These are phyloP conservation scores for Lissocephala sabroskyi DNA, from an alignment of 2,888 invertebrate species.

Conservation along the genomic window DNA sequence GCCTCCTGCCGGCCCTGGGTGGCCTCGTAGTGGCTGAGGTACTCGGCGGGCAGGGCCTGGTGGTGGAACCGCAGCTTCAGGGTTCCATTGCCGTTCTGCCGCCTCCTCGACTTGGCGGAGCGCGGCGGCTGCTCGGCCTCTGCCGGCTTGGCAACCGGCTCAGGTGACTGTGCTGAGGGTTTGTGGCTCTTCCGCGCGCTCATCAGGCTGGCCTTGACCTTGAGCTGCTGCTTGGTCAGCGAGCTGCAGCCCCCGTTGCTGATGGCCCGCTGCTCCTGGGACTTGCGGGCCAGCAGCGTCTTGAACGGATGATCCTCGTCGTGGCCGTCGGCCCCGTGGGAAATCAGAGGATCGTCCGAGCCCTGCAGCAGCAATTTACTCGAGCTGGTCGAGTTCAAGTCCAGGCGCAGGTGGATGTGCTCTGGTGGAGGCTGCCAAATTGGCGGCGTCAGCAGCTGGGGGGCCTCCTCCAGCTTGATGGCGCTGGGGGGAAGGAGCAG, in stretches of 20 bases:
- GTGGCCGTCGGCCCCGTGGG: conserved; percentile 68
- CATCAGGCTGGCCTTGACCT: conserved; percentile 62
- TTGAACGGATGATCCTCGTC: conserved; percentile 68
- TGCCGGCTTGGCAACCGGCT: too few relatives aligned
- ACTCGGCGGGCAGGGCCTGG: conserved; percentile 84
- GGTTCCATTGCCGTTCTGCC: conserved; percentile 71
- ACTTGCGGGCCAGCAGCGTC: conserved; percentile 36
- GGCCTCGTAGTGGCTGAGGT: conserved; percentile 85
- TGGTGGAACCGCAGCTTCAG: conserved; percentile 87
- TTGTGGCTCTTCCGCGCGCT: conserved; percentile 37
- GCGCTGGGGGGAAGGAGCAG: conserved; percentile 11
- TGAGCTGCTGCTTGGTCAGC: conserved; percentile 65
- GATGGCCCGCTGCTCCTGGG: conserved; percentile 15
- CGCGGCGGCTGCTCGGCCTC: conserved; percentile 19
- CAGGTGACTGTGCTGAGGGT: neutral
- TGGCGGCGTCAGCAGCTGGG: conserved; percentile 33
- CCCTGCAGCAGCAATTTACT: conserved; percentile 67
- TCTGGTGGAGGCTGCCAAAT: conserved; percentile 33
- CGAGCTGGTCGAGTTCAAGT: conserved; percentile 36
- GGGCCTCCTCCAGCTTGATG: conserved; percentile 46
- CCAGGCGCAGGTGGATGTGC: conserved; percentile 29
- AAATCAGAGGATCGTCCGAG: conserved; percentile 72
- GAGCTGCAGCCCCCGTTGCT: conserved; percentile 53
- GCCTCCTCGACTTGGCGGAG: conserved; percentile 32
- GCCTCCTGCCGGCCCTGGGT: conserved; percentile 74